These are phyloP conservation scores for Drosophila navojoa DNA, from an alignment of 1,140 invertebrate genomes.

Conservation along the genomic window DNA sequence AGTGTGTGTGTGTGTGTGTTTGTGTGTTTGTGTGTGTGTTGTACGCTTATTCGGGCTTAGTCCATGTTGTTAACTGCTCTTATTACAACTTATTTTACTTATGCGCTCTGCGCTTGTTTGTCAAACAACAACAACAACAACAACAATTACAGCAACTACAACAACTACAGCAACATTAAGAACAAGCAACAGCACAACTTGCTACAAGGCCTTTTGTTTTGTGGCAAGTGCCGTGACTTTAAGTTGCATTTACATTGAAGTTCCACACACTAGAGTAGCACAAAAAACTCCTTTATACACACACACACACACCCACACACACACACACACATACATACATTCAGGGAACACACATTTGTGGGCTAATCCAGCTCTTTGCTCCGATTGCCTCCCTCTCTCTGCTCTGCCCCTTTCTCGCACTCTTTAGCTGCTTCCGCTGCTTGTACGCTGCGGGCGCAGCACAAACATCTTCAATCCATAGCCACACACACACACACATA, in stretches of 20 bases:
- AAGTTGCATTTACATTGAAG: conserved; percentile 73
- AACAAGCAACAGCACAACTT: conserved; percentile 19
- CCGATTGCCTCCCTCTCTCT: neutral
- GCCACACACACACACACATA: conserved; percentile 6
- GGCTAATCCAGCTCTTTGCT: conserved; percentile 56
- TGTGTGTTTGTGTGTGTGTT: conserved; percentile 35
- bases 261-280: conserved; percentile 52
- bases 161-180: conserved; percentile 6
- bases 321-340: conserved; percentile 28
- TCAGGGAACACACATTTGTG: conserved; percentile 13
- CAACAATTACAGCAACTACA: conserved; percentile 40
- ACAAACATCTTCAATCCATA: conserved; percentile 64
- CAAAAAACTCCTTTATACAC: too few relatives aligned
- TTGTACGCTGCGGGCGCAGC: conserved; percentile 67
- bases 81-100: conserved; percentile 80
- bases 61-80: conserved; percentile 77
- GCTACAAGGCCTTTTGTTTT: conserved; percentile 45
- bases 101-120: conserved; percentile 67
- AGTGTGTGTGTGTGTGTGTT: conserved; percentile 15
- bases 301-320: conserved; percentile 20
- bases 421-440: conserved; percentile 32
- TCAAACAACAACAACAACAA: conserved; percentile 44
- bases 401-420: neutral
- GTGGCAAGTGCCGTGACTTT: conserved; percentile 40
- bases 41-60: conserved; percentile 26